Percentiles rank a stretch among this genome's conserved stretches.
phyloP scores from a whole-genome alignment of 2,113 vertebrate genomes.

The Aegotheles bennettii region DNA sequence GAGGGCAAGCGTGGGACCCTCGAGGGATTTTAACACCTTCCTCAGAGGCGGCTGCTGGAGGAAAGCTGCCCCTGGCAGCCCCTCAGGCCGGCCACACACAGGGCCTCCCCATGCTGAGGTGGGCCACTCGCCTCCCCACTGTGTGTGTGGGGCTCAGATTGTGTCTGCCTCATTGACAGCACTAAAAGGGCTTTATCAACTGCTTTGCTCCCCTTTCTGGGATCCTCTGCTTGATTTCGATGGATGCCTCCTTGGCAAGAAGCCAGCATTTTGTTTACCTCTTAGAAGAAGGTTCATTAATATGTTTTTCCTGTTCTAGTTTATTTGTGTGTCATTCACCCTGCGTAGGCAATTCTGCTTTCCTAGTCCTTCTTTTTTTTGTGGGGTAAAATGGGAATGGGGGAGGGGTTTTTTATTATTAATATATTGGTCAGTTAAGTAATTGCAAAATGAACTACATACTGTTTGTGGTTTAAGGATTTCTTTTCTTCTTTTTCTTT shows the following conservation, averaged over 20 bases:
- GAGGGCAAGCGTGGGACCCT: not conserved
- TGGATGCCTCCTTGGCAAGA: not conserved
- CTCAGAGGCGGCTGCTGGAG: not conserved
- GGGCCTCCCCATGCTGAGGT: rapidly evolving
- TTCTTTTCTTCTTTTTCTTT: not conserved
- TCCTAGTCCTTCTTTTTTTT: not conserved
- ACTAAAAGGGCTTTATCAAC: not conserved
- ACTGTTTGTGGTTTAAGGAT: not conserved
- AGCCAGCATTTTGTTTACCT: constrained; percentile 37
- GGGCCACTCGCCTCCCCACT: not conserved
- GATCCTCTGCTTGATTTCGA: not conserved
- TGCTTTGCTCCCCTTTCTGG: not conserved
- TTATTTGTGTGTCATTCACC: not conserved
- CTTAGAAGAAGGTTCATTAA: constrained; percentile 30
- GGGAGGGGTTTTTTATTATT: not conserved
- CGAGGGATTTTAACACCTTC: not conserved
- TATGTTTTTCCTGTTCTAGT: constrained; percentile 14
- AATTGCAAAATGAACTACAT: not conserved
- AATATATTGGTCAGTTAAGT: not conserved
- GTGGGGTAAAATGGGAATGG: too few relatives aligned
- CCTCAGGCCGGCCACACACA: not conserved
- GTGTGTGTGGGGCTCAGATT: not conserved
- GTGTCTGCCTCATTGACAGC: not conserved
- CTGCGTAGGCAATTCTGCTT: constrained; percentile 2
- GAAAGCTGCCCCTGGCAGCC: not conserved